Evolutionary conservation across 2,888 invertebrate species (phyloP).

Genomic region (Pristionchus mayeri): DNA sequence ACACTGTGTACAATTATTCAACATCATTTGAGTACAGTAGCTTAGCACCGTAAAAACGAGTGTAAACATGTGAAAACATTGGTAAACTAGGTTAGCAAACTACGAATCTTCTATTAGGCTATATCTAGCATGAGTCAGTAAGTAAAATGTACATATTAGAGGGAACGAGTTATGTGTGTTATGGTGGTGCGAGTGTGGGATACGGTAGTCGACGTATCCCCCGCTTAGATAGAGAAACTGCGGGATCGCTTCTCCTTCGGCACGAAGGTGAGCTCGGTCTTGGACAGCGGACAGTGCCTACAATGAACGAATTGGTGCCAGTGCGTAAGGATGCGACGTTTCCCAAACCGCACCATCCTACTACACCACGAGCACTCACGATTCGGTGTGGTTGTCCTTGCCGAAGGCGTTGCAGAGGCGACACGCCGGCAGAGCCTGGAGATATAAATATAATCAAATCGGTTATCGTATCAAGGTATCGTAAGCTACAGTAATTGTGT

Average conservation of each 20-base stretch:
- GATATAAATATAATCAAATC: background rate
- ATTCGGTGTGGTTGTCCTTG: slow-evolving; percentile 57
- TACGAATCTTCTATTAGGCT: slow-evolving; percentile 1
- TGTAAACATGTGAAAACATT: background rate
- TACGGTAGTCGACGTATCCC: slow-evolving; percentile 29
- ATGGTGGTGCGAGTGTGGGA: slow-evolving; percentile 2
- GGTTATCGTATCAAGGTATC: background rate
- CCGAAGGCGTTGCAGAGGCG: slow-evolving; percentile 57
- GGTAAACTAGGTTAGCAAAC: background rate
- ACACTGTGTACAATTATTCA: slow-evolving; percentile 26
- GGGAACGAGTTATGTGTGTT: background rate
- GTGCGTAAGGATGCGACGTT: background rate
- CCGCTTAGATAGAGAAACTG: background rate
- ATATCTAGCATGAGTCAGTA: background rate
- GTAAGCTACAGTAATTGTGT: background rate
- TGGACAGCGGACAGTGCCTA: slow-evolving; percentile 49
- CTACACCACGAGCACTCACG: slow-evolving; percentile 50
- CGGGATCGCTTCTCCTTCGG: background rate
- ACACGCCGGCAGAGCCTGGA: slow-evolving; percentile 53
- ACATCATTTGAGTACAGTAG: background rate
- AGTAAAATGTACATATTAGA: slow-evolving; percentile 15
- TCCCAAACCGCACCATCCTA: background rate
- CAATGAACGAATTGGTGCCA: background rate
- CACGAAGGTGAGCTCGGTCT: slow-evolving; percentile 46
- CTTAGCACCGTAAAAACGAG: background rate